Conservation (phyloP, 2,113 vertebrate genomes). For the Sylvilagus bachmani region DNA sequence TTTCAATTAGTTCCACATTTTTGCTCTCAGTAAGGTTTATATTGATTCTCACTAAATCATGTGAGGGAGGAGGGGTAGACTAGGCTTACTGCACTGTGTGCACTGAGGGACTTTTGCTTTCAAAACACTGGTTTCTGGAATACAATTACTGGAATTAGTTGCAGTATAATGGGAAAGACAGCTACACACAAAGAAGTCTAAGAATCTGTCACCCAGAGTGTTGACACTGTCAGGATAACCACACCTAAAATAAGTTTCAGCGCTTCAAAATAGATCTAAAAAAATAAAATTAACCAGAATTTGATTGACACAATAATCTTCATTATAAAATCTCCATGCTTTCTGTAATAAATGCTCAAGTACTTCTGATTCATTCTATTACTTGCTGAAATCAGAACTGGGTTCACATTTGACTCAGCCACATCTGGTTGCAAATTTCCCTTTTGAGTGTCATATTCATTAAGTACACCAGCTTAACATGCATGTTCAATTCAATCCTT, state of each 20-base stretch:
- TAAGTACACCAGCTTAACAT: neutral
- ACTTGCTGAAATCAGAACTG: slow-evolving; percentile 1
- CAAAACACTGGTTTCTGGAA: neutral
- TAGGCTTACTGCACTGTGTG: neutral
- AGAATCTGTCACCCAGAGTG: neutral
- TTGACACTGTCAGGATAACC: neutral
- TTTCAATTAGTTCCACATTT: neutral
- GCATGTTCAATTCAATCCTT: slow-evolving; percentile 32
- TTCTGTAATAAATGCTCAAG: neutral
- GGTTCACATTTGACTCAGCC: neutral
- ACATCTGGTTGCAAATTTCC: neutral
- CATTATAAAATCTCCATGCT: neutral
- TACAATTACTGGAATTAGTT: neutral
- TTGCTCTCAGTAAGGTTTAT: slow-evolving; percentile 1
- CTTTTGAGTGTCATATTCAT: neutral
- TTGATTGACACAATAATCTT: neutral
- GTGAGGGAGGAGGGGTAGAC: accelerated
- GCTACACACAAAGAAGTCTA: neutral
- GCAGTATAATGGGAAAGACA: neutral
- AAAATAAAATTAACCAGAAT: slow-evolving; percentile 32
- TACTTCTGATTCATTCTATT: slow-evolving; percentile 1
- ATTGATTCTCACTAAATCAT: neutral
- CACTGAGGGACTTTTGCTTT: neutral
- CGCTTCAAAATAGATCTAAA: slow-evolving; percentile 28
- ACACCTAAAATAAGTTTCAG: neutral